These are phyloP conservation scores for Dryobates pubescens DNA, from an alignment of 2,797 vertebrate species.

Conservation along the genomic window DNA sequence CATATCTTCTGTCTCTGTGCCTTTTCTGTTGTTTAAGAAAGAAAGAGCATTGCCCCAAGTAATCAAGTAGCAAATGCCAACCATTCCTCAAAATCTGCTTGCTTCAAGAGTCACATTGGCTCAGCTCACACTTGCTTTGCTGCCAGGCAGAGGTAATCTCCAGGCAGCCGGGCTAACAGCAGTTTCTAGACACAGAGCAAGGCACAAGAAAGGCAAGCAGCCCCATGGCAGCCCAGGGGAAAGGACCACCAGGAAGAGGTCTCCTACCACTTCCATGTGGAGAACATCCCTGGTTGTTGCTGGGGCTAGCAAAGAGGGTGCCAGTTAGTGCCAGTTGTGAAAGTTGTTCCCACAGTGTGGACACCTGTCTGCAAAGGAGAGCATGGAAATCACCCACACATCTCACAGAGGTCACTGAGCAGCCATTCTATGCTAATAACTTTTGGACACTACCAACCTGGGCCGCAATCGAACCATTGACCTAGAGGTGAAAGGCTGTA, in stretches of 20 bases:
- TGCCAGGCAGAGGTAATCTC: not conserved
- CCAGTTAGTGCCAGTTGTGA: conserved; percentile 44
- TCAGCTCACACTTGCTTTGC: not conserved
- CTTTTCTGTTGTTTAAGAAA: not conserved
- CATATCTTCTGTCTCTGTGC: fast-evolving
- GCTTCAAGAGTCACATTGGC: not conserved
- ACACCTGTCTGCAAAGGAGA: conserved; percentile 41
- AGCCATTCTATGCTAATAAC: conserved; percentile 65
- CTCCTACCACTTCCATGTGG: not conserved
- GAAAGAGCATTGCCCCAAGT: not conserved
- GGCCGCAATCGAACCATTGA: conserved; percentile 60
- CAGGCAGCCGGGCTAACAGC: not conserved
- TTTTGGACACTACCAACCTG: conserved; percentile 63
- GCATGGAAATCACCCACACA: conserved; percentile 21
- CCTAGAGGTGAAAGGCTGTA: conserved; percentile 70
- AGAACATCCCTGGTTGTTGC: not conserved
- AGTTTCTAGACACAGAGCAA: not conserved
- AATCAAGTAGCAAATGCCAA: not conserved
- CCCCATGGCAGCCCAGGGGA: not conserved
- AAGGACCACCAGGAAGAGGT: not conserved
- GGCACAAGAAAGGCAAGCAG: fast-evolving
- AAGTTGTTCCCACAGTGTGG: not conserved
- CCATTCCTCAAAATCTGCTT: not conserved
- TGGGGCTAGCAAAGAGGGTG: not conserved
- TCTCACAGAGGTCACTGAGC: conserved; percentile 56